Evolutionary conservation across 2,113 vertebrate species (phyloP).

Genomic region (Silurus asotus): DNA sequence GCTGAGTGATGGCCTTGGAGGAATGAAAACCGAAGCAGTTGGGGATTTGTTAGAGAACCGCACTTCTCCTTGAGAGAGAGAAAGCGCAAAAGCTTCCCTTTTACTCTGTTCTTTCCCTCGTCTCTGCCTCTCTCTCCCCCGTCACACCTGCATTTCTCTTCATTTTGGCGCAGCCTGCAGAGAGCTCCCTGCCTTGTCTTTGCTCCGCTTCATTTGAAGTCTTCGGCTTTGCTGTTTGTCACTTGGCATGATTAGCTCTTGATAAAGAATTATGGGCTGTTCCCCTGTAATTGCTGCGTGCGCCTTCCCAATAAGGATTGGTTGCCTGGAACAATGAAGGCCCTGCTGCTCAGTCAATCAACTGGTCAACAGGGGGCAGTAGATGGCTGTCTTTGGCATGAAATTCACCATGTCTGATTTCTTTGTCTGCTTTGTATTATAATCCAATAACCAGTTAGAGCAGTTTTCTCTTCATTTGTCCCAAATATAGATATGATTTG

Average conservation of each 20-base stretch:
- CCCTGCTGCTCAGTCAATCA: conserved; percentile 32
- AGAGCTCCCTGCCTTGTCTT: conserved; percentile 4
- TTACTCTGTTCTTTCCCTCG: conserved; percentile 29
- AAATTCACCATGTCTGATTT: conserved; percentile 47
- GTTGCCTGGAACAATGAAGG: conserved; percentile 58
- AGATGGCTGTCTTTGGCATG: conserved; percentile 56
- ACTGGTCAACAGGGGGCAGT: conserved; percentile 72
- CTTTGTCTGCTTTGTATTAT: conserved; percentile 73
- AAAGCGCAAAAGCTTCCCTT: conserved; percentile 32
- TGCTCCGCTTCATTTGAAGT: conserved; percentile 38
- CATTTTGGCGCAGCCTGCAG: background rate
- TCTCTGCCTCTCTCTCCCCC: conserved; percentile 17
- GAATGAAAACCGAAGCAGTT: conserved; percentile 53
- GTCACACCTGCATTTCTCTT: conserved; percentile 36
- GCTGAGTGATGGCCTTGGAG: conserved; percentile 64
- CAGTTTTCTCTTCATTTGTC: conserved; percentile 62
- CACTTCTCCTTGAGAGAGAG: conserved; percentile 59
- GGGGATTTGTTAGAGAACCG: conserved; percentile 59
- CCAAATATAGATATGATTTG: conserved; percentile 52
- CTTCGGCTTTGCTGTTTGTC: conserved; percentile 39
- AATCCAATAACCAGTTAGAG: conserved; percentile 61
- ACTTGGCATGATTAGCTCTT: conserved; percentile 33
- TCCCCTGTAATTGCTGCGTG: conserved; percentile 53
- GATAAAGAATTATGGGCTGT: conserved; percentile 54
- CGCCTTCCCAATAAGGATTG: conserved; percentile 43